A percentile compares a stretch with the other conserved stretches of the same genome.
phyloP scores from a whole-genome alignment of 2,888 invertebrate species.

The Anaspis maculata region DNA sequence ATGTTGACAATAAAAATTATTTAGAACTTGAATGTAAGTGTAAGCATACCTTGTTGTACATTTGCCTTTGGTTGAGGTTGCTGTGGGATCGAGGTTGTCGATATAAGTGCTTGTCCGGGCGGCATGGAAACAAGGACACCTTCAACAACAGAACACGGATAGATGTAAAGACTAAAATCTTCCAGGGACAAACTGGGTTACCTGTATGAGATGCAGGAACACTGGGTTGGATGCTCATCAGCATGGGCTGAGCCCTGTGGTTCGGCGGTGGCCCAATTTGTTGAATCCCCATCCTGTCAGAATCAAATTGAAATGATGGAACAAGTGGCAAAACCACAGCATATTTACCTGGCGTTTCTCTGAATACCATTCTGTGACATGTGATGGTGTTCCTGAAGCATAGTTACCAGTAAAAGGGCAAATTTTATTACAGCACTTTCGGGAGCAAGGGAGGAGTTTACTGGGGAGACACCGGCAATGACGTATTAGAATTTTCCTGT shows the following conservation, averaged over 20 bases:
- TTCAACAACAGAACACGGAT: constrained; percentile 16
- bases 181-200: constrained; percentile 11
- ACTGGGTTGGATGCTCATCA: constrained; percentile 47
- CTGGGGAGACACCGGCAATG: constrained; percentile 24
- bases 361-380: constrained; percentile 59
- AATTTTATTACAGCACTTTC: too few relatives aligned
- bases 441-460: constrained; percentile 24
- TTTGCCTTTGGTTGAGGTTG: constrained; percentile 29
- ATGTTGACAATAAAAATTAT: too few relatives aligned
- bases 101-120: constrained; percentile 35
- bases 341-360: constrained; percentile 49
- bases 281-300: constrained; percentile 37
- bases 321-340: constrained; percentile 6
- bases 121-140: constrained; percentile 40
- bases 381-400: constrained; percentile 54
- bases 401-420: too few relatives aligned
- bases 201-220: constrained; percentile 35
- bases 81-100: constrained; percentile 35
- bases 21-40: too few relatives aligned
- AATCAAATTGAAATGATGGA: too few relatives aligned
- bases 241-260: constrained; percentile 42
- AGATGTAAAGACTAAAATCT: constrained; percentile 13
- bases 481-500: constrained; percentile 7
- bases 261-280: constrained; percentile 41
- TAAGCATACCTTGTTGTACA: constrained; percentile 26